Conservation (phyloP, 2,797 vertebrate genomes). For the Phalloptychus januarius region DNA sequence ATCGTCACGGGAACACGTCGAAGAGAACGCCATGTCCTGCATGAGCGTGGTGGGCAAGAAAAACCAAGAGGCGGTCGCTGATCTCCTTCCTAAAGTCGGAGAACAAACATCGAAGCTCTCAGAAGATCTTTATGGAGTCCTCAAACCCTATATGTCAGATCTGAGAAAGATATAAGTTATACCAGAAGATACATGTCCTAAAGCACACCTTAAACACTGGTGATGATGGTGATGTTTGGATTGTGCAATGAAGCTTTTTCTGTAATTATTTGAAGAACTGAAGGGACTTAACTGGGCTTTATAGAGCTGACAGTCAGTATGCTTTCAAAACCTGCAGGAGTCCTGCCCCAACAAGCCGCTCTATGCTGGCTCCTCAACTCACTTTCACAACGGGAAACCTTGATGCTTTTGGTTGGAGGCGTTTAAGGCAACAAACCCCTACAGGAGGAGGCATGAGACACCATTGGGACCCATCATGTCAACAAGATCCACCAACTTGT, state of each 20-base stretch:
- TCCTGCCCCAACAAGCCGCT: conserved; percentile 61
- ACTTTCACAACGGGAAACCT: conserved; percentile 38
- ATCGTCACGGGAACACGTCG: conserved; percentile 13
- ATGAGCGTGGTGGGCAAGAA: background rate
- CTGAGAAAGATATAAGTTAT: background rate
- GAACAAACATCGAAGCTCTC: background rate
- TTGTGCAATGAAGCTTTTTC: conserved; percentile 20
- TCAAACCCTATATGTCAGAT: background rate
- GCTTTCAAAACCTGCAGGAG: conserved; percentile 37
- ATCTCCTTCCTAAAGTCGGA: background rate
- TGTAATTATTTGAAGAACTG: conserved; percentile 23
- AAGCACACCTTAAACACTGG: background rate
- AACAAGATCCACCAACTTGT: conserved; percentile 16
- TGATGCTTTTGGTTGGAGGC: fast-evolving
- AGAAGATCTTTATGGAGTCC: background rate
- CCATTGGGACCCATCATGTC: conserved; percentile 25
- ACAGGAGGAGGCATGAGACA: conserved; percentile 29
- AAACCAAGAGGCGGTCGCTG: background rate
- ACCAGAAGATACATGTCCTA: background rate
- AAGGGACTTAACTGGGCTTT: conserved; percentile 51
- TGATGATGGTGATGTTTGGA: background rate
- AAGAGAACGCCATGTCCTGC: background rate
- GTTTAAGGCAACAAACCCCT: background rate
- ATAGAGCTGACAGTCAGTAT: conserved; percentile 66
- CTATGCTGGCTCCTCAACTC: conserved; percentile 35